Evolutionary conservation across 1,140 invertebrate genomes (phyloP).

Genomic region (Oscheius sp.): DNA sequence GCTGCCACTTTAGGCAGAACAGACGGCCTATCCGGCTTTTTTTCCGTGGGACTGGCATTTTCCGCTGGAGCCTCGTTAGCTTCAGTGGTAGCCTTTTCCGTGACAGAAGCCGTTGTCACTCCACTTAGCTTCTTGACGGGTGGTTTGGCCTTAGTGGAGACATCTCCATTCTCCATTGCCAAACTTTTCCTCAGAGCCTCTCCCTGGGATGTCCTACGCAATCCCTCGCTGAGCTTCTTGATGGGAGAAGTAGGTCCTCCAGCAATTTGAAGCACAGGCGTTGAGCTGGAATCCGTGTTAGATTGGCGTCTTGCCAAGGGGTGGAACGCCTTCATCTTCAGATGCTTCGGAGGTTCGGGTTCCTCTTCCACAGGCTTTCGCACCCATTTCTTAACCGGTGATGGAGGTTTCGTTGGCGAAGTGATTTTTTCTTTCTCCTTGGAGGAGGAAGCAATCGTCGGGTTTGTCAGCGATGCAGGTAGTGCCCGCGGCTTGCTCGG

Average conservation of each 20-base stretch:
- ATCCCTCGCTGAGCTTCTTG: not conserved
- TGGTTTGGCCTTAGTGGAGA: not conserved
- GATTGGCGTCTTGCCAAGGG: not conserved
- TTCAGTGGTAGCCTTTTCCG: constrained; percentile 10
- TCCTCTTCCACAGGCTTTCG: not conserved
- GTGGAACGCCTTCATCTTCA: not conserved
- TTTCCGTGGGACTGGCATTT: too few relatives aligned
- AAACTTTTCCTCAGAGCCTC: not conserved
- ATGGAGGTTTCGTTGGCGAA: too few relatives aligned
- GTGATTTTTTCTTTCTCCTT: too few relatives aligned
- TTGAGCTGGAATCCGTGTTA: not conserved
- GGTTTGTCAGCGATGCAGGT: not conserved
- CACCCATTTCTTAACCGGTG: too few relatives aligned
- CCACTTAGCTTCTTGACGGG: not conserved
- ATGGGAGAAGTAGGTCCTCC: not conserved
- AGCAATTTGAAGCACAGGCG: not conserved
- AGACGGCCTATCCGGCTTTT: too few relatives aligned
- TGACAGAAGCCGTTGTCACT: constrained; percentile 10
- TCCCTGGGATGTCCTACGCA: not conserved
- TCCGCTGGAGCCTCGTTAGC: too few relatives aligned
- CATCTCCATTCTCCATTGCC: too few relatives aligned
- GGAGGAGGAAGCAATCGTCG: not conserved
- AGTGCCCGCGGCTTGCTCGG: not conserved
- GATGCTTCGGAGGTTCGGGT: not conserved
- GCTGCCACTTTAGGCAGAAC: too few relatives aligned